A percentile compares a stretch with the other conserved stretches of the same genome.
These are phyloP conservation scores for zebrafish (Danio rerio) DNA, from an alignment of 2,113 vertebrate genomes.

Conservation along the genomic window GRCz12tu NC_133176.1:51184501-51185000, in stretches of 20 bases:
- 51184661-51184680: not conserved
- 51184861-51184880: conserved; percentile 14
- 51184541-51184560: conserved; percentile 34
- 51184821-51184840: conserved; percentile 9
- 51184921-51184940: conserved; percentile 4
- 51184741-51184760: not conserved
- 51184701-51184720: not conserved
- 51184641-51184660: not conserved
- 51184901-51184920: not conserved
- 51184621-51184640: not conserved
- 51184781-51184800: not conserved
- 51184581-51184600: not conserved
- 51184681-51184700: not conserved
- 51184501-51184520: conserved; percentile 39
- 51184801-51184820: conserved; percentile 9
- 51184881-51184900: conserved; percentile 15
- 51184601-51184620: not conserved
- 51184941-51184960: not conserved
- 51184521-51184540: conserved; percentile 56
- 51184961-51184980: not conserved
- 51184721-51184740: not conserved
- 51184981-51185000: not conserved
- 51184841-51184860: not conserved
- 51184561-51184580: conserved; percentile 10
- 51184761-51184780: not conserved